phyloP scores from a whole-genome alignment of 2,797 vertebrate genomes.

The Spinus olivaceus region DNA sequence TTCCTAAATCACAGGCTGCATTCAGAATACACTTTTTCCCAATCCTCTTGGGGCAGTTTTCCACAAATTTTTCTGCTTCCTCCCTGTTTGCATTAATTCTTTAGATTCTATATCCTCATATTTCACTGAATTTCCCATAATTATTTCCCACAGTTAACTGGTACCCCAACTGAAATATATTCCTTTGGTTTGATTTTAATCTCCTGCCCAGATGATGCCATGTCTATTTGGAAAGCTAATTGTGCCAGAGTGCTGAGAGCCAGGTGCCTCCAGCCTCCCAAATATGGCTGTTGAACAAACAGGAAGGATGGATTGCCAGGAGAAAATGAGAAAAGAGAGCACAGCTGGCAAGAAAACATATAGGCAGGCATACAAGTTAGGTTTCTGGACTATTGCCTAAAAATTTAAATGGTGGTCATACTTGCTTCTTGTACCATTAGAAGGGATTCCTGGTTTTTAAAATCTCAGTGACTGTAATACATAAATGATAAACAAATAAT shows the following conservation, averaged over 20 bases:
- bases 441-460: not conserved
- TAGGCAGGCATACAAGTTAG: not conserved
- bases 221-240: not conserved
- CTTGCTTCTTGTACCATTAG: not conserved
- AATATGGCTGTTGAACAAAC: not conserved
- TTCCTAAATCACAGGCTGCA: not conserved
- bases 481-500: not conserved
- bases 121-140: not conserved
- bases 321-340: not conserved
- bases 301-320: not conserved
- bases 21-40: not conserved
- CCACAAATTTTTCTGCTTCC: not conserved
- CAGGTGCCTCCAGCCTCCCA: not conserved
- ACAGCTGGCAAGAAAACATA: not conserved
- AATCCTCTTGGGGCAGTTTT: not conserved
- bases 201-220: not conserved
- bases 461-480: not conserved
- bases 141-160: not conserved
- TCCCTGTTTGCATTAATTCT: not conserved
- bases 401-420: not conserved
- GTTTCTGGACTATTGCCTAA: not conserved
- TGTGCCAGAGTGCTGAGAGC: accelerated
- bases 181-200: not conserved
- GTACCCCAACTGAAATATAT: not conserved
- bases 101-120: not conserved